phyloP scores from a whole-genome alignment of 2,888 invertebrate species.

The Ophraella communa region DNA sequence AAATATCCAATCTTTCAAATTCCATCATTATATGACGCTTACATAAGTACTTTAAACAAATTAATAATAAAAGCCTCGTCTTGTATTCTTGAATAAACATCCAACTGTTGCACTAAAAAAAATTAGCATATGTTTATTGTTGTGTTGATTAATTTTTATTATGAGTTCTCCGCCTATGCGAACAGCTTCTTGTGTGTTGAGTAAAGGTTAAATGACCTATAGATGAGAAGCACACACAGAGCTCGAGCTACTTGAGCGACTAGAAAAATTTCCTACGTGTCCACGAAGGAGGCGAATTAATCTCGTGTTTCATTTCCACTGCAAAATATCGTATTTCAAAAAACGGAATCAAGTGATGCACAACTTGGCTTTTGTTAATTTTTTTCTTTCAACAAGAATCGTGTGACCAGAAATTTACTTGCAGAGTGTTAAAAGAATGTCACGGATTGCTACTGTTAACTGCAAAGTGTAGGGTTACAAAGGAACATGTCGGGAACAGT shows the following conservation, averaged over 20 bases:
- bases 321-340: conserved; percentile 29
- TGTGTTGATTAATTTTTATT: not conserved
- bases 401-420: conserved; percentile 13
- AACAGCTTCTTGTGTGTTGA: conserved; percentile 22
- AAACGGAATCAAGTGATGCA: conserved; percentile 16
- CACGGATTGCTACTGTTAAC: conserved; percentile 6
- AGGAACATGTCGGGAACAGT: not conserved
- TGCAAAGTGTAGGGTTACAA: not conserved
- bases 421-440: not conserved
- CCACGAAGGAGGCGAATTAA: conserved; percentile 38
- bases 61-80: no score
- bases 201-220: conserved; percentile 41
- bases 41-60: no score
- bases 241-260: conserved; percentile 43
- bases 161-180: conserved; percentile 8
- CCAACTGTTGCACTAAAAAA: no score
- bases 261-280: conserved; percentile 38
- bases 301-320: conserved; percentile 40
- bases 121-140: no score
- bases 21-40: no score
- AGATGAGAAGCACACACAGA: conserved; percentile 36
- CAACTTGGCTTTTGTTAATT: conserved; percentile 3
- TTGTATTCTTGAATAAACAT: no score
- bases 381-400: conserved; percentile 8
- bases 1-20: no score